Conservation (phyloP, 2,888 invertebrate species). For the Mythimna lalbum region DNA sequence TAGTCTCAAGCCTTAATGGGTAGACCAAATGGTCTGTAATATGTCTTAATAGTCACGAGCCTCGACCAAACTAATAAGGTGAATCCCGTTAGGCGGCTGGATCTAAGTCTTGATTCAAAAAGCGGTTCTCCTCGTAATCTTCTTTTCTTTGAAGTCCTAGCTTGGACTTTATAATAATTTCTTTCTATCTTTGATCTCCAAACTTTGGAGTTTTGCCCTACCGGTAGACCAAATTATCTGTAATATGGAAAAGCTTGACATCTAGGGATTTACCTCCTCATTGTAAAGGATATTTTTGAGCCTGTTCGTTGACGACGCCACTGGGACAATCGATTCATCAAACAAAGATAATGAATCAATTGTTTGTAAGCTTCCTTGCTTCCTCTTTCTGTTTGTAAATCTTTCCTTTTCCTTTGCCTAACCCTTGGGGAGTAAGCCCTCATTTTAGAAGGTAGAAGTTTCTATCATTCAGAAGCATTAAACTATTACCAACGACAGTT, state of each 20-base stretch:
- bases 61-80: no score
- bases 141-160: no score
- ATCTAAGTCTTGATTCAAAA: no score
- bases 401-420: neutral
- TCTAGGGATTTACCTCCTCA: neutral
- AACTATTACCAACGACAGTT: constrained; percentile 1
- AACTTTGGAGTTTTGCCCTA: no score
- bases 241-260: no score
- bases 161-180: no score
- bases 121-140: no score
- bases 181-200: no score
- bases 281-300: neutral
- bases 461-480: constrained; percentile 6
- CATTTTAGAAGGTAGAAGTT: neutral
- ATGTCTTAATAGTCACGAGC: no score
- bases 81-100: no score
- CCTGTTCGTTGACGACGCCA: neutral
- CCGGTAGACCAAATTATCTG: no score
- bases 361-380: neutral
- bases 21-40: neutral
- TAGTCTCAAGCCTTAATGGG: no score
- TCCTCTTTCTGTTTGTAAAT: neutral
- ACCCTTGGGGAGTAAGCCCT: neutral
- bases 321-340: neutral
- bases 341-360: neutral